These are phyloP conservation scores for Cryptocheilus praepositus DNA, from an alignment of 2,888 invertebrate genomes.

Conservation along the genomic window DNA sequence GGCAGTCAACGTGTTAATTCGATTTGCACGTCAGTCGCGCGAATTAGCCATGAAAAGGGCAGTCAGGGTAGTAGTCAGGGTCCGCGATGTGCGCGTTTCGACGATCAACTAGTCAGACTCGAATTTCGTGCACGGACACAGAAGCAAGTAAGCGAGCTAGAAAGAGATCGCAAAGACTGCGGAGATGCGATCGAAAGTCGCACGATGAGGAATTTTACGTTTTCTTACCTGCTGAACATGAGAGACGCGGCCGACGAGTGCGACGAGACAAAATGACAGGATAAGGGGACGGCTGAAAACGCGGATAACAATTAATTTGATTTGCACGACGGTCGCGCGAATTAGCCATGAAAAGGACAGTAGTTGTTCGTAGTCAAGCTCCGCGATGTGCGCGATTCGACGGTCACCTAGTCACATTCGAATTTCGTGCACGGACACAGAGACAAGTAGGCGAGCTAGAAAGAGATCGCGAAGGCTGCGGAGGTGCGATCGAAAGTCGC, in stretches of 20 bases:
- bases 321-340: conserved; percentile 43
- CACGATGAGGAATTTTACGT: background rate
- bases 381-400: conserved; percentile 13
- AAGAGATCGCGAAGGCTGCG: no score
- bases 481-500: background rate
- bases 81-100: conserved; percentile 14
- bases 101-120: conserved; percentile 1
- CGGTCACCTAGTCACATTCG: conserved; percentile 2
- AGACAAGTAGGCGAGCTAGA: conserved; percentile 2
- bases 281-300: conserved; percentile 47
- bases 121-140: background rate
- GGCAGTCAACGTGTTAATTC: no score
- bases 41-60: conserved; percentile 58
- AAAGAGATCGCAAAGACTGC: no score
- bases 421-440: conserved; percentile 1
- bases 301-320: conserved; percentile 56
- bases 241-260: no score
- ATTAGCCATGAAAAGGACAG: conserved; percentile 59
- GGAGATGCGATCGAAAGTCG: background rate
- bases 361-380: conserved; percentile 46
- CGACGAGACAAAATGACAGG: no score
- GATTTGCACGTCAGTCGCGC: conserved; percentile 45
- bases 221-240: no score
- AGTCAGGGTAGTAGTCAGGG: conserved; percentile 45
- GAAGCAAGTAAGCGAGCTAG: conserved; percentile 4